Evolutionary conservation across 2,113 vertebrate genomes (phyloP).

Genomic region (Malurus elegans): DNA sequence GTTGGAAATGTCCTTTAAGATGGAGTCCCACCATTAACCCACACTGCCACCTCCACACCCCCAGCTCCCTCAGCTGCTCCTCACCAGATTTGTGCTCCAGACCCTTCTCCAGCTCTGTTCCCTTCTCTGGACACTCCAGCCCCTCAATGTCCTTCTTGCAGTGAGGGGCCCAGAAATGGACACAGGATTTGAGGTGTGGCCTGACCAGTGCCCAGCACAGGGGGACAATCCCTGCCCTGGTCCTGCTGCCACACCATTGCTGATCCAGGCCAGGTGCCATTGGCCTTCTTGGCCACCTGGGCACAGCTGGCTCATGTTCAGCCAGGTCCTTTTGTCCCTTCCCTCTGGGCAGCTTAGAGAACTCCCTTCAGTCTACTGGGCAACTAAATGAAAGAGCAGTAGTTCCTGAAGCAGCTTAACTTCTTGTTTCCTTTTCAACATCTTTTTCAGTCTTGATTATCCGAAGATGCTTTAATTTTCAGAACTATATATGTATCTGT

Average conservation of each 20-base stretch:
- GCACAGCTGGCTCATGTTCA: background rate
- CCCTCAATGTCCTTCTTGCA: rapidly evolving
- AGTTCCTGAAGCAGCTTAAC: background rate
- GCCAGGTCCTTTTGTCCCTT: too few relatives aligned
- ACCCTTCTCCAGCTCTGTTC: background rate
- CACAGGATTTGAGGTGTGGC: background rate
- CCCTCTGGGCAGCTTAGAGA: rapidly evolving
- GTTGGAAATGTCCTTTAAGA: background rate
- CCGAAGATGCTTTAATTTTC: background rate
- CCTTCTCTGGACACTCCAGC: background rate
- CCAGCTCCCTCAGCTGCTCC: background rate
- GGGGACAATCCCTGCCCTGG: rapidly evolving
- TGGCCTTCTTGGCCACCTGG: background rate
- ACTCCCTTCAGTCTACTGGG: background rate
- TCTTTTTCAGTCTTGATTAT: background rate
- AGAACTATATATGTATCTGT: background rate
- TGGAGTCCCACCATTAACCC: background rate
- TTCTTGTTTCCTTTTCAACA: background rate
- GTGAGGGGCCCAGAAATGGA: background rate
- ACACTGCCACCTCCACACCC: background rate
- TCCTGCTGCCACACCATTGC: background rate
- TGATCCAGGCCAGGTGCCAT: background rate
- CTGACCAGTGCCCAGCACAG: rapidly evolving
- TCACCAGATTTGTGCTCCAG: background rate
- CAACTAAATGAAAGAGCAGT: background rate